Conservation (phyloP, 2,797 vertebrate species). For the Cuniculus paca region DNA sequence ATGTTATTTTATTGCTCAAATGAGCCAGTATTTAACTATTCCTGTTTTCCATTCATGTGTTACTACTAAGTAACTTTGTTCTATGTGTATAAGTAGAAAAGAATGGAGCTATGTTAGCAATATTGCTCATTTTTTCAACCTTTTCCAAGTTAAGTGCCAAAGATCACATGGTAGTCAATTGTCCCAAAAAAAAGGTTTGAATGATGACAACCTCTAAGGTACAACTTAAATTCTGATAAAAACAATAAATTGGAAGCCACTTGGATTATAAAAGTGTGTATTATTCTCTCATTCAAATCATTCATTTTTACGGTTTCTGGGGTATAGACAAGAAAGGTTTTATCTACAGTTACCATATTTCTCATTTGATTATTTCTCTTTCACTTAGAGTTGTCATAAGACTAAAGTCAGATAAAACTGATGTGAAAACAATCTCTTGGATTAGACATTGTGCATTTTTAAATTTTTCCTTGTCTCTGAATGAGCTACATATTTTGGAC, state of each 20-base stretch:
- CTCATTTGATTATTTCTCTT: background rate
- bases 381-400: background rate
- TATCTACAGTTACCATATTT: background rate
- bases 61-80: slow-evolving; percentile 16
- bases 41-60: background rate
- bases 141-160: background rate
- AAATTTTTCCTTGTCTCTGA: background rate
- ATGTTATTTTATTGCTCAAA: background rate
- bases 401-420: background rate
- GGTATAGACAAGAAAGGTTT: background rate
- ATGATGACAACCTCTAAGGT: background rate
- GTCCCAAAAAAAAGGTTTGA: background rate
- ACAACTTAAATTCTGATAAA: background rate
- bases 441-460: background rate
- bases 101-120: background rate
- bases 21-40: background rate
- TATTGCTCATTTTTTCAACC: background rate
- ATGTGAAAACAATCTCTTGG: background rate
- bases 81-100: background rate
- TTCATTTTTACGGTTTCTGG: slow-evolving; percentile 13
- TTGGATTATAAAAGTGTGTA: background rate
- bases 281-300: background rate
- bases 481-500: background rate
- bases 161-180: background rate
- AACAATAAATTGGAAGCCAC: background rate